A percentile compares a stretch with the other conserved stretches of the same genome.
Evolutionary conservation across 2,113 vertebrate species (phyloP).

Genomic region (Trogon surrucura): DNA sequence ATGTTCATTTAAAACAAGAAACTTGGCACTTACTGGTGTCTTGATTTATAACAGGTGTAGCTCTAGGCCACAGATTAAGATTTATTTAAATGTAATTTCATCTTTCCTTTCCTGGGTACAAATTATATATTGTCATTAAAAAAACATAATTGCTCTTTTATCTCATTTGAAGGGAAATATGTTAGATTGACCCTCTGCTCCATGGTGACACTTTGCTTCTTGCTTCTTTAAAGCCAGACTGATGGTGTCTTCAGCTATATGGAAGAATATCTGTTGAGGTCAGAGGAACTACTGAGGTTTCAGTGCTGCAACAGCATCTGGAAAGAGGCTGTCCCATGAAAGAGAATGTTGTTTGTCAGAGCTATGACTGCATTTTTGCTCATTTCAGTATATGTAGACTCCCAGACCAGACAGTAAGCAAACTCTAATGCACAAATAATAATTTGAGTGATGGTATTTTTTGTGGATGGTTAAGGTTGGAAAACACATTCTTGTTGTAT

Average conservation of each 20-base stretch:
- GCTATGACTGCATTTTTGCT: not conserved
- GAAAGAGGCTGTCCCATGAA: not conserved
- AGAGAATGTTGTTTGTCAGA: not conserved
- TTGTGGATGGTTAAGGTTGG: not conserved
- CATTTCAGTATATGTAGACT: not conserved
- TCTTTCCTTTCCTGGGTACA: not conserved
- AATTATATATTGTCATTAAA: not conserved
- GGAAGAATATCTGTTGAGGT: not conserved
- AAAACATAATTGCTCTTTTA: conserved; percentile 3
- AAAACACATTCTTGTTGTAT: not conserved
- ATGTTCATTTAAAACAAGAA: not conserved
- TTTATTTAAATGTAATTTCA: not conserved
- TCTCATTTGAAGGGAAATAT: not conserved
- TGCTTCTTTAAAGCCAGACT: not conserved
- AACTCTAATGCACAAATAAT: not conserved
- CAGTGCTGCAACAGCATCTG: not conserved
- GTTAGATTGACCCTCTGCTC: not conserved
- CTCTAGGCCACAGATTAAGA: not conserved
- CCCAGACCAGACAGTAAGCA: not conserved
- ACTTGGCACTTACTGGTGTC: not conserved
- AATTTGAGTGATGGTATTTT: not conserved
- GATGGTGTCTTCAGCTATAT: not conserved
- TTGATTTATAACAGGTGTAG: not conserved
- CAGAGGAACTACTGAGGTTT: not conserved
- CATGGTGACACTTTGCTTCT: not conserved